phyloP scores from a whole-genome alignment of 2,888 invertebrate species.

The Autographa pulchrina region DNA sequence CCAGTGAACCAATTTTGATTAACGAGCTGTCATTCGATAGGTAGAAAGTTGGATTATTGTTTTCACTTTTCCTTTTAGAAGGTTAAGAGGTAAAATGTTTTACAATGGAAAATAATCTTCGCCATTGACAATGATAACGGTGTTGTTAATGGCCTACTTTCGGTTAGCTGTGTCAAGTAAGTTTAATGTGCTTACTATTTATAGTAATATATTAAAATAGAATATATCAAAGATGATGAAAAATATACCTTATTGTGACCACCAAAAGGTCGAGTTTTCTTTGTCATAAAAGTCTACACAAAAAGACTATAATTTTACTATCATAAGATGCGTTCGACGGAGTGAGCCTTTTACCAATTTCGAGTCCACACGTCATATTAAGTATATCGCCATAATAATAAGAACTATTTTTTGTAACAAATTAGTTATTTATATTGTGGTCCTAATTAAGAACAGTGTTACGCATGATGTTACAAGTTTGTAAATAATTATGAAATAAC shows the following conservation, averaged over 20 bases:
- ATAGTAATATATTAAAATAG: too few species aligned
- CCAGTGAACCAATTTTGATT: constrained; percentile 47
- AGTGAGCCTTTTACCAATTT: too few species aligned
- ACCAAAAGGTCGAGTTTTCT: too few species aligned
- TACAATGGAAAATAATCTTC: background rate
- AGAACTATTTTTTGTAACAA: background rate
- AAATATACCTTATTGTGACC: too few species aligned
- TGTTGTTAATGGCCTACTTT: constrained; percentile 1
- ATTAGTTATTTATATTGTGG: background rate
- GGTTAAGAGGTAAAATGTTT: constrained; percentile 18
- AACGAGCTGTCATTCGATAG: constrained; percentile 34
- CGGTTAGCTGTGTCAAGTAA: background rate
- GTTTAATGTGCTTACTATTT: background rate
- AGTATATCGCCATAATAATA: too few species aligned
- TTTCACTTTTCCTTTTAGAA: constrained; percentile 54
- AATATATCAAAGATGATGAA: too few species aligned
- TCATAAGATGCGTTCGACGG: too few species aligned
- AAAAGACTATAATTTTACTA: too few species aligned
- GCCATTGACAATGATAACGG: background rate
- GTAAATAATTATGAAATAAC: background rate
- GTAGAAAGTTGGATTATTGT: constrained; percentile 49
- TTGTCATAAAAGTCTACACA: too few species aligned
- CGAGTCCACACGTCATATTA: too few species aligned
- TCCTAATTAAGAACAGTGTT: background rate
- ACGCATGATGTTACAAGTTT: background rate